Evolutionary conservation across 2,797 vertebrate species (phyloP), one percentile per base, ranked within the genome.

Genomic region (Halcyon chelicuti): DNA sequence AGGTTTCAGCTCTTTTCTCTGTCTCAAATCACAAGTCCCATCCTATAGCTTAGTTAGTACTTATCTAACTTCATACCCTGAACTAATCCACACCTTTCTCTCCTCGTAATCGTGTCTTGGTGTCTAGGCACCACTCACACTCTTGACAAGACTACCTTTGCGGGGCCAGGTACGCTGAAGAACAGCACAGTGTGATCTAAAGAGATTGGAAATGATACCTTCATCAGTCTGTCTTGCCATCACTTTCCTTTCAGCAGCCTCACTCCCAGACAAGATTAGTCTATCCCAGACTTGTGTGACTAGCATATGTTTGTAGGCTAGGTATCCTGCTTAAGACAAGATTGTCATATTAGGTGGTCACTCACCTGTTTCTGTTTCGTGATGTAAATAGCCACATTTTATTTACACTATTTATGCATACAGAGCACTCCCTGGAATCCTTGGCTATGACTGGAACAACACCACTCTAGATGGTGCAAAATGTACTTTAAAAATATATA

Each of bases 181-280:
- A 46, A 1, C 8, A 72, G 23, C 8, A 40, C 12, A 26, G 20
- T 0, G 1, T 14, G 22, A 21, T 37, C 20, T 54, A 26, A 47
- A 65, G 40, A 75, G 21, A 8, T 1, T 70, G 23, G 26, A 80
- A 83, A 58, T 3, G 1, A 18, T 8, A 40, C 3, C 12, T 8
- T 71, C 13, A 33, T 17, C 33, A 26, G 14, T 29, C 42, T 42
- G 18, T 35, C 12, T 42, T 82, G 29, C 15, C 10, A 33, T 49
- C 2, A 7, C 22, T 70, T 79, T 68, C 40, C 20, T 90, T 78
- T 54, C 20, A 8, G 10, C 22, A 71, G 11, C 2, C 12, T 42
- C n/a, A 35, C 3, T 44, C 22, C 1, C 6, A 83, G 49, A 31
- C 16, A 51, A 78, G 9, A 2, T 68, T 74, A 71, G 12, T n/a